phyloP scores from a whole-genome alignment of 1,140 invertebrate genomes.

The Papilio polyxenes region DNA sequence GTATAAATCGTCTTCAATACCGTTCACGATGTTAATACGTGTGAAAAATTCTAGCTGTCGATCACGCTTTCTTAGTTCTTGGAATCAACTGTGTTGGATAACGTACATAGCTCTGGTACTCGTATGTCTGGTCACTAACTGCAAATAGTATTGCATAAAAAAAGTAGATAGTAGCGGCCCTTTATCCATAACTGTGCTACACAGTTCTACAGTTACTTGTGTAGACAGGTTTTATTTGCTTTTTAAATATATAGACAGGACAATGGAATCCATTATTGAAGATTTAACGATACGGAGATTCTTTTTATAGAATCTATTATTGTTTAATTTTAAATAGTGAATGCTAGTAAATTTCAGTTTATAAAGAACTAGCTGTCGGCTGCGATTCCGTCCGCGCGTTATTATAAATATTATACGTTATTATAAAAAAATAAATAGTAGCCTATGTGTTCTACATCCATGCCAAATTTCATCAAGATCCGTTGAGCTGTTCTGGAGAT shows the following conservation, averaged over 20 bases:
- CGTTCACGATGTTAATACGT: not conserved
- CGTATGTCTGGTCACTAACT: not conserved
- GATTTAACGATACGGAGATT: not conserved
- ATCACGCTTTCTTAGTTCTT: not conserved
- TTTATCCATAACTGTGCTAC: constrained; percentile 3
- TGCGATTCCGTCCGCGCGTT: too few species aligned
- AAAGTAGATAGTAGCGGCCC: not conserved
- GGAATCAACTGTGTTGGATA: not conserved
- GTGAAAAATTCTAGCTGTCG: not conserved
- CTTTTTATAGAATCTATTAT: not conserved
- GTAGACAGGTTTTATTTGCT: not conserved
- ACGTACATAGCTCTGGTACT: not conserved
- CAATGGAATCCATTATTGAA: not conserved
- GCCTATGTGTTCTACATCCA: too few species aligned
- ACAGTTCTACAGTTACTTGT: not conserved
- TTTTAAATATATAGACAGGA: constrained; percentile 4
- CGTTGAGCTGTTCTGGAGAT: too few species aligned
- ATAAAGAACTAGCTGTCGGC: not conserved
- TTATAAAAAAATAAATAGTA: too few species aligned
- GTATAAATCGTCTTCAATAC: not conserved
- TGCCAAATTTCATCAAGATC: too few species aligned
- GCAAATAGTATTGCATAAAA: not conserved
- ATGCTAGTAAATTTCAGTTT: not conserved
- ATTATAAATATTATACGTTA: too few species aligned
- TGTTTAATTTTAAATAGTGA: not conserved